Conservation (phyloP, 2,113 vertebrate genomes). For the Microcebus murinus region DNA sequence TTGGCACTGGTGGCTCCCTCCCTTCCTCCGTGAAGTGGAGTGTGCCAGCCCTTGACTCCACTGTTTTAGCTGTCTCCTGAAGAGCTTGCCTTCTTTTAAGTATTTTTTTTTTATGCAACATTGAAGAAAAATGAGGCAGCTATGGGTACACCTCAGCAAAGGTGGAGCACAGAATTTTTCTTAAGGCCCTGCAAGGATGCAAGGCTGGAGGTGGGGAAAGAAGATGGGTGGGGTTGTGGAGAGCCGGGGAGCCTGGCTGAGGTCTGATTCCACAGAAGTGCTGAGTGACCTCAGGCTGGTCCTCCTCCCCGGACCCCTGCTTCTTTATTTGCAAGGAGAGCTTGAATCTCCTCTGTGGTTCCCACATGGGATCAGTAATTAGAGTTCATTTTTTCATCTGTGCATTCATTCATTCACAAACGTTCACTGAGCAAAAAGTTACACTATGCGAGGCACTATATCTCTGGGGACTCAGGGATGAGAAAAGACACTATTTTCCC, state of each 20-base stretch:
- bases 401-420: neutral
- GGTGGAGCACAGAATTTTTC: neutral
- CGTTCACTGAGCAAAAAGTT: neutral
- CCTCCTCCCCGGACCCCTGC: neutral
- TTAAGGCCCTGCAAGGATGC: neutral
- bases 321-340: neutral
- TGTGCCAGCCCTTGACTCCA: neutral
- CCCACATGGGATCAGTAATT: fast-evolving
- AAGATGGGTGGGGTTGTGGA: fast-evolving
- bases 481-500: neutral
- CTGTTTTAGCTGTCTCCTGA: conserved; percentile 21
- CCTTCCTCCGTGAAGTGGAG: neutral
- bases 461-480: neutral
- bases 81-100: conserved; percentile 53
- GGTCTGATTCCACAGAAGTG: neutral
- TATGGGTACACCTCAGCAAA: neutral
- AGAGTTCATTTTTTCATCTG: neutral
- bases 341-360: neutral
- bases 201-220: neutral
- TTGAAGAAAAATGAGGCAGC: neutral
- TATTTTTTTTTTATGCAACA: neutral
- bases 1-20: neutral
- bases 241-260: neutral
- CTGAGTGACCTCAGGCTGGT: neutral
- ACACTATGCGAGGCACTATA: fast-evolving